A percentile compares a stretch with the other conserved stretches of the same genome.
Conservation (phyloP, 1,140 invertebrate species). For the Drosophila orena region DNA sequence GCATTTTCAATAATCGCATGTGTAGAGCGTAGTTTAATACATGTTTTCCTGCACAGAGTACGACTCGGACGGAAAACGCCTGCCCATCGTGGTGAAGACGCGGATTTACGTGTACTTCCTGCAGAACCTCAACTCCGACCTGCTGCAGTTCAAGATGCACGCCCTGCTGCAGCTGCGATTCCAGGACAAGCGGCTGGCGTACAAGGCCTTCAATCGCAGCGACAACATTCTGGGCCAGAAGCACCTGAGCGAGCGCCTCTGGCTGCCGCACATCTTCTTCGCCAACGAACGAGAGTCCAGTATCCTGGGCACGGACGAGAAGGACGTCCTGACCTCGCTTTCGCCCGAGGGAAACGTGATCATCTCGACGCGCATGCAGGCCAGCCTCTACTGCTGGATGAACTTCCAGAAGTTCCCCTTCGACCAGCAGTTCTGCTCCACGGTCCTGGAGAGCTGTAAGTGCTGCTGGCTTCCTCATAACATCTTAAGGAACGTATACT, state of each 20-base stretch:
- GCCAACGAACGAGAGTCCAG: conserved; percentile 92
- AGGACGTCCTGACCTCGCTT: conserved; percentile 92
- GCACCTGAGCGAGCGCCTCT: conserved; percentile 89
- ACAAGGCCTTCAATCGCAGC: conserved; percentile 86
- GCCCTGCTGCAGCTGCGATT: conserved; percentile 92
- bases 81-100: conserved; percentile 88
- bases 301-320: conserved; percentile 88
- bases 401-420: conserved; percentile 94
- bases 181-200: conserved; percentile 89
- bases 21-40: neutral
- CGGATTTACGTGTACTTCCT: conserved; percentile 91
- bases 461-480: neutral
- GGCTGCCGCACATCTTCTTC: conserved; percentile 92
- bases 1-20: neutral
- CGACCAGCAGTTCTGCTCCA: conserved; percentile 91
- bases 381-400: conserved; percentile 92
- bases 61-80: conserved; percentile 61
- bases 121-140: conserved; percentile 91
- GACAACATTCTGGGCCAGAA: conserved; percentile 90
- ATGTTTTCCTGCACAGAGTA: conserved; percentile 38
- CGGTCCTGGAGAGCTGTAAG: conserved; percentile 93
- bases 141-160: conserved; percentile 93
- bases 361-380: conserved; percentile 90
- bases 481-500: neutral
- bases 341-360: conserved; percentile 90